phyloP scores from a whole-genome alignment of 2,888 invertebrate species.

The Platycheirus albimanus region DNA sequence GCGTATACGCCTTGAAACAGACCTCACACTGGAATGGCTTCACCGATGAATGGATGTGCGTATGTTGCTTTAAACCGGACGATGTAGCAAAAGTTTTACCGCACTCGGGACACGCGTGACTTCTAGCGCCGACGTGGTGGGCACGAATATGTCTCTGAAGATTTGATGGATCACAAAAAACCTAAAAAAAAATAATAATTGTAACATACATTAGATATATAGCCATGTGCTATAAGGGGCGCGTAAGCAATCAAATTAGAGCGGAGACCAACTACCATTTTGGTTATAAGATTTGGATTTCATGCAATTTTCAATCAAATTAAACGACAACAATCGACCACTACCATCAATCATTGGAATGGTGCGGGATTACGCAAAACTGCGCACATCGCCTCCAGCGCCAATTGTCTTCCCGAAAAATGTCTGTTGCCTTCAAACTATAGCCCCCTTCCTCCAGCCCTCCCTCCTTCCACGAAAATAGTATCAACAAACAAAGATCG shows the following conservation, averaged over 20 bases:
- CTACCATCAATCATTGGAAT: conserved; percentile 69
- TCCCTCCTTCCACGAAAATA: no score
- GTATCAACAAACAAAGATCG: conserved; percentile 64
- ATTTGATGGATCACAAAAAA: conserved; percentile 98
- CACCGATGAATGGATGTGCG: conserved; percentile 98
- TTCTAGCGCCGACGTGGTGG: conserved; percentile 96
- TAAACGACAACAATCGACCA: conserved; percentile 63
- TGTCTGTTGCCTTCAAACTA: conserved; percentile 21
- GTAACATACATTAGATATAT: conserved; percentile 56
- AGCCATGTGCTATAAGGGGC: conserved; percentile 52
- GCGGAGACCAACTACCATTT: conserved; percentile 75
- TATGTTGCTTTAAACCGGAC: conserved; percentile 99
- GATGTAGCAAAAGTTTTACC: conserved; percentile 99
- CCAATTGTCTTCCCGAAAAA: conserved; percentile 57
- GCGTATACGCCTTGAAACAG: conserved; percentile 99
- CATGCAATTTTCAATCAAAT: conserved; percentile 74
- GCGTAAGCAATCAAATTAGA: conserved; percentile 62
- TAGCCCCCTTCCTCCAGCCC: conserved; percentile 5
- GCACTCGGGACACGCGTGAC: conserved; percentile 98
- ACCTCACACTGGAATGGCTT: conserved; percentile 99
- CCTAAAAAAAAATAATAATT: conserved; percentile 84
- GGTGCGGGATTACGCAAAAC: conserved; percentile 66
- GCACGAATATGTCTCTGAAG: conserved; percentile 98
- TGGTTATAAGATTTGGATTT: conserved; percentile 57
- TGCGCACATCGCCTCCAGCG: conserved; percentile 64